These are phyloP conservation scores for Lepidocyrtoides sp. DNA, from an alignment of 2,888 invertebrate genomes.

Conservation along the genomic window DNA sequence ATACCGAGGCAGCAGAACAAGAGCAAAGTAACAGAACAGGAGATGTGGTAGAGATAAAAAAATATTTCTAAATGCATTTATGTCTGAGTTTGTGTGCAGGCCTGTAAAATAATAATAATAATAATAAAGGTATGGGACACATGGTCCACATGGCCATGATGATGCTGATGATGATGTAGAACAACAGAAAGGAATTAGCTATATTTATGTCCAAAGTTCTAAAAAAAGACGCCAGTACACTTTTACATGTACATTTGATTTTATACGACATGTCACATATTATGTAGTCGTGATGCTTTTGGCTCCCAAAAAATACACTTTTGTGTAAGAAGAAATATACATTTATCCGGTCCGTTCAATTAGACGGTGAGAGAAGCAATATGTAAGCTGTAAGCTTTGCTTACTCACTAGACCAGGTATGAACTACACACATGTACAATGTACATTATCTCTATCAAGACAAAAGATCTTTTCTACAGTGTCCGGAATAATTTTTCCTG, in stretches of 20 bases:
- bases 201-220: slow-evolving; percentile 25
- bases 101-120: neutral
- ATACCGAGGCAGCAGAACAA: neutral
- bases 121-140: slow-evolving; percentile 46
- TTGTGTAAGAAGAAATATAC: slow-evolving; percentile 14
- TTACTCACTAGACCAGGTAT: neutral
- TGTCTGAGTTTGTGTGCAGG: neutral
- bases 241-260: neutral
- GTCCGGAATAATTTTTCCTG: slow-evolving; percentile 46
- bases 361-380: slow-evolving; percentile 11
- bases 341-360: slow-evolving; percentile 40
- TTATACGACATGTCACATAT: slow-evolving; percentile 8
- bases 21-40: slow-evolving; percentile 30
- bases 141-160: slow-evolving; percentile 22
- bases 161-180: slow-evolving; percentile 36
- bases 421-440: neutral
- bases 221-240: neutral
- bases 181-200: slow-evolving; percentile 63
- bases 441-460: slow-evolving; percentile 30
- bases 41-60: slow-evolving; percentile 59
- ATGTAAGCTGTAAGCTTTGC: neutral
- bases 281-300: neutral
- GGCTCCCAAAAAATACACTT: slow-evolving; percentile 50
- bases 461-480: slow-evolving; percentile 34
- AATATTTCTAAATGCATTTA: neutral